Evolutionary conservation across 2,797 vertebrate species (phyloP).

Genomic region (Cryptoblepharus egeriae): DNA sequence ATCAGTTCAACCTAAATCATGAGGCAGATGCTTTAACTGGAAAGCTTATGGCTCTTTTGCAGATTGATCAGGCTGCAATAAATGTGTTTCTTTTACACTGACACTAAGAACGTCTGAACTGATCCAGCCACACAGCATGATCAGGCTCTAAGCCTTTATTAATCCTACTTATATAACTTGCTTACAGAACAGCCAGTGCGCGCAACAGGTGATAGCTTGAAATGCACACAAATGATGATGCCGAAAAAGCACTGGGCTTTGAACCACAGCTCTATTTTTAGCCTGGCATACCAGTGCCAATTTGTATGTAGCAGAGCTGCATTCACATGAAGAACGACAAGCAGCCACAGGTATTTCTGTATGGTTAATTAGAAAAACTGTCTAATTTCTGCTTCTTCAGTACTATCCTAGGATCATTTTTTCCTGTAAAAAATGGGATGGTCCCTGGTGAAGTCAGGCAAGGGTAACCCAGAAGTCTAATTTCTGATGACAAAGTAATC

Average conservation of each 20-base stretch:
- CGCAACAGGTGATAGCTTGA: conserved; percentile 57
- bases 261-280: conserved; percentile 51
- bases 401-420: neutral
- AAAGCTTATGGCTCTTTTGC: conserved; percentile 14
- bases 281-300: conserved; percentile 35
- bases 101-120: conserved; percentile 19
- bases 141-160: conserved; percentile 20
- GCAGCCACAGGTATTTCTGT: neutral
- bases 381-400: neutral
- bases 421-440: neutral
- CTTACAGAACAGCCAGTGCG: conserved; percentile 35
- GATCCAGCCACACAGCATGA: conserved; percentile 1
- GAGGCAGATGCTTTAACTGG: neutral
- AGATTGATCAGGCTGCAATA: neutral
- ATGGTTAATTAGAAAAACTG: neutral
- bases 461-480: neutral
- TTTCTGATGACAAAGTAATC: neutral
- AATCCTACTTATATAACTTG: conserved; percentile 54
- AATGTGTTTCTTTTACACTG: neutral
- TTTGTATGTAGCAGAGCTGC: neutral
- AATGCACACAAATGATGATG: neutral
- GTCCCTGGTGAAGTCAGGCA: neutral
- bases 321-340: neutral
- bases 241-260: neutral
- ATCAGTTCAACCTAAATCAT: conserved; percentile 3